These are phyloP conservation scores for Cerceris ruficornis DNA, from an alignment of 2,888 invertebrate genomes.

Conservation along the genomic window DNA sequence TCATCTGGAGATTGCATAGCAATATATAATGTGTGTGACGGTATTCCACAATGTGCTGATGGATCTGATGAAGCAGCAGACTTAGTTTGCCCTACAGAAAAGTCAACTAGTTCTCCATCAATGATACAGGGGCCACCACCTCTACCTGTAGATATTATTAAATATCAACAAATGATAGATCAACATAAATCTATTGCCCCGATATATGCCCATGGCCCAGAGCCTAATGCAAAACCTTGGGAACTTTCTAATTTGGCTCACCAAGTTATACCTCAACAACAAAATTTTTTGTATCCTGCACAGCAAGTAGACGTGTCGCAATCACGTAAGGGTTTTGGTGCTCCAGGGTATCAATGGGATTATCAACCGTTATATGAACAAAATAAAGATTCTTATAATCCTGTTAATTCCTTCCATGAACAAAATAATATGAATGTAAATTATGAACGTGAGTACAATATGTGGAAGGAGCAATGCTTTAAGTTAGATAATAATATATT, in stretches of 20 bases:
- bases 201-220: conserved; percentile 66
- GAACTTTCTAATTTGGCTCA: conserved; percentile 63
- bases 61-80: conserved; percentile 95
- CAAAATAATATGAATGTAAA: conserved; percentile 63
- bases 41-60: conserved; percentile 95
- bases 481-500: background rate
- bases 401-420: conserved; percentile 65
- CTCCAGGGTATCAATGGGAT: conserved; percentile 74
- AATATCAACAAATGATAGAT: conserved; percentile 73
- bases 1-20: conserved; percentile 95
- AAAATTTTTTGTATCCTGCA: conserved; percentile 68
- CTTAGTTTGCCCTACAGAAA: conserved; percentile 87
- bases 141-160: conserved; percentile 63
- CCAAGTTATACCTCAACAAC: conserved; percentile 68
- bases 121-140: conserved; percentile 64
- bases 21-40: conserved; percentile 97
- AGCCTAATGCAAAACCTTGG: conserved; percentile 70
- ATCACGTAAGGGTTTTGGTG: conserved; percentile 67
- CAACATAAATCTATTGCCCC: conserved; percentile 71
- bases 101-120: conserved; percentile 79
- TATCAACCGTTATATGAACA: conserved; percentile 75
- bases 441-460: conserved; percentile 72
- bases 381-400: conserved; percentile 69
- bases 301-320: conserved; percentile 65
- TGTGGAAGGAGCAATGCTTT: background rate